These are phyloP conservation scores for Cyprinodon tularosa DNA, from an alignment of 2,113 vertebrate species.

Conservation along the genomic window DNA sequence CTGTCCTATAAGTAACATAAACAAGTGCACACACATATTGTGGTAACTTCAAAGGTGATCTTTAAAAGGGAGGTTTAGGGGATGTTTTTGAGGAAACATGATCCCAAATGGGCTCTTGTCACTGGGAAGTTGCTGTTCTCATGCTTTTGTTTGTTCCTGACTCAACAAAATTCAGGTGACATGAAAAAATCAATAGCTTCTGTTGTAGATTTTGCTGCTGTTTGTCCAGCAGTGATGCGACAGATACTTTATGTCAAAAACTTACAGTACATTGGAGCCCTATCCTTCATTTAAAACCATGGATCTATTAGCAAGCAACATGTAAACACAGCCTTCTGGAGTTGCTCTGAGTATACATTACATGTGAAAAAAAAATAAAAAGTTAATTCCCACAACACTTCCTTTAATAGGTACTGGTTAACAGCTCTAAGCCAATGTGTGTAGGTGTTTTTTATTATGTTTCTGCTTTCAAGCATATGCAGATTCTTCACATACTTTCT, in stretches of 20 bases:
- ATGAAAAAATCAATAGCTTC: background rate
- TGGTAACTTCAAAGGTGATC: background rate
- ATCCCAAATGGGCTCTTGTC: background rate
- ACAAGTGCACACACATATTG: background rate
- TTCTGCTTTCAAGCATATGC: slow-evolving; percentile 28
- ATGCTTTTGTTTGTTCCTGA: background rate
- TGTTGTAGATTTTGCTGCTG: background rate
- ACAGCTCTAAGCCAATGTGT: slow-evolving; percentile 18
- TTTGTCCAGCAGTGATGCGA: background rate
- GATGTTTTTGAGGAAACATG: background rate
- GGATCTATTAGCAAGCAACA: background rate
- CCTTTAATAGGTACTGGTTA: slow-evolving; percentile 17
- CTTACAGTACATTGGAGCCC: background rate
- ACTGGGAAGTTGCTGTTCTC: background rate
- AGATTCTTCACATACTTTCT: slow-evolving; percentile 6
- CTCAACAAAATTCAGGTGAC: background rate
- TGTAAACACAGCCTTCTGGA: background rate
- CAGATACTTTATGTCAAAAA: background rate
- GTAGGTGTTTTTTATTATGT: slow-evolving; percentile 36
- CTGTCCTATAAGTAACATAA: too few species aligned
- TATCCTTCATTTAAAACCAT: background rate
- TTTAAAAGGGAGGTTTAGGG: background rate
- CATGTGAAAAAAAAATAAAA: background rate
- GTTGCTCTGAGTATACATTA: background rate
- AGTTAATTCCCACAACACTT: slow-evolving; percentile 2